Percentiles rank a stretch among this genome's conserved stretches.
Conservation (phyloP, 2,797 vertebrate species). For the Coregonus sp. region DNA sequence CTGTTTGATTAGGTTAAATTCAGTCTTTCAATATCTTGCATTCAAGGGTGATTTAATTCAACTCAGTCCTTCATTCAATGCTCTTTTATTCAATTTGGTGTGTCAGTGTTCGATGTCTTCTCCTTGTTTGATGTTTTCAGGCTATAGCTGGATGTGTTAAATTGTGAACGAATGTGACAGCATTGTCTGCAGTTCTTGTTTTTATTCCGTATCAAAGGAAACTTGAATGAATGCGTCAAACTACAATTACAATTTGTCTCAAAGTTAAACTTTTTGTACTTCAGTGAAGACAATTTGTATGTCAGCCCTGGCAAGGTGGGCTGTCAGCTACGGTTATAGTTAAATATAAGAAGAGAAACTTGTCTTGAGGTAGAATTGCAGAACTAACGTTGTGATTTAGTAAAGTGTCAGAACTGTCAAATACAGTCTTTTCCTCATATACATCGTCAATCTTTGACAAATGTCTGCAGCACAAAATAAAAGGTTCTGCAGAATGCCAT, state of each 20-base stretch:
- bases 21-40: not conserved
- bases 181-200: not conserved
- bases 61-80: too few relatives aligned
- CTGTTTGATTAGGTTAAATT: not conserved
- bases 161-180: not conserved
- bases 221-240: not conserved
- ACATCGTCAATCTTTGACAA: slow-evolving; percentile 60
- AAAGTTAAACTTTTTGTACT: not conserved
- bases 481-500: slow-evolving; percentile 62
- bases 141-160: not conserved
- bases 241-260: not conserved
- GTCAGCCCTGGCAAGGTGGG: not conserved
- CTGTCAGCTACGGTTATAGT: not conserved
- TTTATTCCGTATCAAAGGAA: not conserved
- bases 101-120: not conserved
- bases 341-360: not conserved
- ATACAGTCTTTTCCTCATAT: slow-evolving; percentile 50
- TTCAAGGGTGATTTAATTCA: not conserved
- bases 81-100: not conserved
- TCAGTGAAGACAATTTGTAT: not conserved
- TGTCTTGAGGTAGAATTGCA: slow-evolving; percentile 18
- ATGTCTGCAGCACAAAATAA: slow-evolving; percentile 60
- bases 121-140: not conserved
- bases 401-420: slow-evolving; percentile 69
- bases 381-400: slow-evolving; percentile 58